These are phyloP conservation scores for Calidris pygmaea DNA, from an alignment of 2,113 vertebrate species.

Conservation along the genomic window DNA sequence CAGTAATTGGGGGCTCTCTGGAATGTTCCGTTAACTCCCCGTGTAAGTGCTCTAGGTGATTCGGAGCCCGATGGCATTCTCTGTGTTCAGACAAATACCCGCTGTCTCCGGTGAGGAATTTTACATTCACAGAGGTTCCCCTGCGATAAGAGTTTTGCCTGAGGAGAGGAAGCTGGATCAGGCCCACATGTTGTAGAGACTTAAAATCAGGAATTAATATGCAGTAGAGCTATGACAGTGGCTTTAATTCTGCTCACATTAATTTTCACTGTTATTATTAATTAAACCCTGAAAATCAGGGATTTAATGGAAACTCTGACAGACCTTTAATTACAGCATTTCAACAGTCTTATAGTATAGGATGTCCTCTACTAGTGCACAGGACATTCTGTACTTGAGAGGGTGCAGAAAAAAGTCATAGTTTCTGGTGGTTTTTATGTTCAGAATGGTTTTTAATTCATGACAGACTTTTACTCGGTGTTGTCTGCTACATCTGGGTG, in stretches of 20 bases:
- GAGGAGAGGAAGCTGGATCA: slow-evolving; percentile 1
- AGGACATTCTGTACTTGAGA: slow-evolving; percentile 65
- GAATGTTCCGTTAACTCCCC: background rate
- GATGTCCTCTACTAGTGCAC: slow-evolving; percentile 70
- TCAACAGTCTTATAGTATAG: slow-evolving; percentile 61
- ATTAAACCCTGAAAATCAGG: slow-evolving; percentile 79
- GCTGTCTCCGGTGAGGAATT: background rate
- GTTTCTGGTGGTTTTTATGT: slow-evolving; percentile 16
- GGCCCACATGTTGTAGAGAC: slow-evolving; percentile 31
- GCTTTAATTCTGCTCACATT: slow-evolving; percentile 74
- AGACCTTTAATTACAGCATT: slow-evolving; percentile 77
- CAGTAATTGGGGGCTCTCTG: background rate
- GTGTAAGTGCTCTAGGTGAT: background rate
- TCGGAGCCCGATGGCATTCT: background rate
- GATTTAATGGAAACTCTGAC: slow-evolving; percentile 81
- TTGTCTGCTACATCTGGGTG: background rate
- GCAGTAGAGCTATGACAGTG: slow-evolving; percentile 62
- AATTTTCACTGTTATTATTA: slow-evolving; percentile 76
- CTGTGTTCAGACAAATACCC: background rate
- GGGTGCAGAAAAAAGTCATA: background rate
- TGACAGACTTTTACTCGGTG: background rate
- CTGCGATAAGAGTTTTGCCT: background rate
- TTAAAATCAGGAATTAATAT: slow-evolving; percentile 70
- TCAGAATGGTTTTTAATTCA: background rate
- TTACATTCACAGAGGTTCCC: background rate